A percentile compares a stretch with the other conserved stretches of the same genome.
These are phyloP conservation scores for Papilio protenor DNA, from an alignment of 2,888 invertebrate species.

Conservation along the genomic window DNA sequence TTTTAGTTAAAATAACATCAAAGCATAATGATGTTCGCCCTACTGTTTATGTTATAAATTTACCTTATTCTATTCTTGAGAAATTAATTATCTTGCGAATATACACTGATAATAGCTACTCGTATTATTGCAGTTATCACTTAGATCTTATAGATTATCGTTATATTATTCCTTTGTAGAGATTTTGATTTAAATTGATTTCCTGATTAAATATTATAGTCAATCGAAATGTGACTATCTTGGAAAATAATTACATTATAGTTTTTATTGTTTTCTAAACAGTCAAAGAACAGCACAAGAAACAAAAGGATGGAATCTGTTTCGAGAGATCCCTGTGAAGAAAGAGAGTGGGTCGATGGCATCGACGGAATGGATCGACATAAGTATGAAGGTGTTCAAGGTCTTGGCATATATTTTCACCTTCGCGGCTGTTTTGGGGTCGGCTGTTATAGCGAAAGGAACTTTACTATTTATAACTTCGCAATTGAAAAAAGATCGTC, in stretches of 20 bases:
- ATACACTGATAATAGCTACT: slow-evolving; percentile 9
- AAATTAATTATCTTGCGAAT: background rate
- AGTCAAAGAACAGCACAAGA: slow-evolving; percentile 83
- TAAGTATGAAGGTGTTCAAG: slow-evolving; percentile 86
- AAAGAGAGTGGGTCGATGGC: slow-evolving; percentile 88
- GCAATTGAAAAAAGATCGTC: slow-evolving; percentile 84
- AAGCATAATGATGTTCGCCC: too few relatives aligned
- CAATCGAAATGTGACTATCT: background rate
- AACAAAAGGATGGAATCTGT: slow-evolving; percentile 90
- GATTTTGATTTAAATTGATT: slow-evolving; percentile 6
- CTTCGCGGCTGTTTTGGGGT: slow-evolving; percentile 86
- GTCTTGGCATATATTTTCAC: slow-evolving; percentile 87
- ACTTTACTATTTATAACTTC: slow-evolving; percentile 89
- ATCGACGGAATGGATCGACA: slow-evolving; percentile 85
- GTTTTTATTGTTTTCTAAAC: slow-evolving; percentile 45
- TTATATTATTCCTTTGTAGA: background rate
- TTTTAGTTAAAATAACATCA: too few relatives aligned
- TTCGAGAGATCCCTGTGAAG: slow-evolving; percentile 88
- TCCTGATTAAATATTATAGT: slow-evolving; percentile 1
- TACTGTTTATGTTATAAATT: background rate
- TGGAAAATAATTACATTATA: background rate
- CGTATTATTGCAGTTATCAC: slow-evolving; percentile 16
- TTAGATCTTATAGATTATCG: slow-evolving; percentile 14
- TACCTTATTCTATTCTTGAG: background rate
- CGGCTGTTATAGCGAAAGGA: slow-evolving; percentile 89